Evolutionary conservation across 2,113 vertebrate genomes (phyloP).

Genomic region (Stigmatopora nigra): DNA sequence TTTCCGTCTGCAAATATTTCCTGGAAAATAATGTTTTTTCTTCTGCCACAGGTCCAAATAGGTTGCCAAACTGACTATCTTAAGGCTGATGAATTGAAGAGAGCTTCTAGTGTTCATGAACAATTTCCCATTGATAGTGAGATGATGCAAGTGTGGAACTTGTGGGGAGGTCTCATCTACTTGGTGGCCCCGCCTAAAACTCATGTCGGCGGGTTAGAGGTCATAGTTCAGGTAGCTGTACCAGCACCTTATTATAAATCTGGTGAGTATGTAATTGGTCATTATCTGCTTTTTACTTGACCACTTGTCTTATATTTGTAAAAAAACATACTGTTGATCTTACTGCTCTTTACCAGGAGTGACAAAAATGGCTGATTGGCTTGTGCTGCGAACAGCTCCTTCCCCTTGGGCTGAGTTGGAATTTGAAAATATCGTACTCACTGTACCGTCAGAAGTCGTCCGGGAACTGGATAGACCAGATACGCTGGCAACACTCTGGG

Average conservation of each 20-base stretch:
- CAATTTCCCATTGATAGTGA: constrained; percentile 42
- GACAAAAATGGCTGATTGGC: constrained; percentile 60
- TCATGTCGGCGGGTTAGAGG: constrained; percentile 34
- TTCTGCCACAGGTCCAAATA: constrained; percentile 62
- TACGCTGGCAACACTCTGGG: constrained; percentile 66
- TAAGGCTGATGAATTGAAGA: constrained; percentile 37
- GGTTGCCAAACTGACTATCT: constrained; percentile 70
- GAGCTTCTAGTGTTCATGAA: constrained; percentile 52
- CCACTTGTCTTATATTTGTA: neutral
- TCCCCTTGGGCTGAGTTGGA: constrained; percentile 78
- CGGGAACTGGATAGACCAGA: constrained; percentile 62
- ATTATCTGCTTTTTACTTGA: neutral
- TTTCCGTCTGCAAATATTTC: neutral
- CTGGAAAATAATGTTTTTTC: neutral
- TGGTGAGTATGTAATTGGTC: constrained; percentile 40
- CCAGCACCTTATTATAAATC: constrained; percentile 68
- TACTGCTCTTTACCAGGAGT: constrained; percentile 44
- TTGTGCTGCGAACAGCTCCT: constrained; percentile 50
- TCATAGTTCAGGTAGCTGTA: constrained; percentile 58
- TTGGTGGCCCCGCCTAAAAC: constrained; percentile 58
- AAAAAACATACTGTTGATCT: neutral
- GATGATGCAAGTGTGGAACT: constrained; percentile 58
- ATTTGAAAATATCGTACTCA: constrained; percentile 75
- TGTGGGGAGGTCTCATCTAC: constrained; percentile 71
- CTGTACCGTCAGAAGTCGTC: constrained; percentile 61